A percentile compares a stretch with the other conserved stretches of the same genome.
phyloP scores from a whole-genome alignment of 2,888 invertebrate genomes.

The Epinotia nisella region DNA sequence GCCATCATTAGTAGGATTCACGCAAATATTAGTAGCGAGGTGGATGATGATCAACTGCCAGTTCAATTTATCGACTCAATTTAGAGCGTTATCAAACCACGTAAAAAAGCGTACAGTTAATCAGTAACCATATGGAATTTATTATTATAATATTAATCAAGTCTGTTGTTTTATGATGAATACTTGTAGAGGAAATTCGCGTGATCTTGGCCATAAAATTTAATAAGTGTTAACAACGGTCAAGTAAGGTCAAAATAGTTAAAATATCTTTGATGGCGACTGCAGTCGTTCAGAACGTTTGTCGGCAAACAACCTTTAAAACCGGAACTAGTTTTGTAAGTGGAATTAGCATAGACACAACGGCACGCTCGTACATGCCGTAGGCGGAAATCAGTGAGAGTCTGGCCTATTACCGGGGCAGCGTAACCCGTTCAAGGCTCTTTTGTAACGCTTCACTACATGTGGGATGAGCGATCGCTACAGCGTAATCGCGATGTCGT shows the following conservation, averaged over 20 bases:
- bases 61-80: not conserved
- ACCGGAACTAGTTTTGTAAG: constrained; percentile 61
- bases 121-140: not conserved
- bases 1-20: too few species aligned
- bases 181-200: not conserved
- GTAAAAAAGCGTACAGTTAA: not conserved
- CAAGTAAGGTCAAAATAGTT: constrained; percentile 21
- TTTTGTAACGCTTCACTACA: constrained; percentile 58
- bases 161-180: not conserved
- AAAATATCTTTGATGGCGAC: constrained; percentile 33
- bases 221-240: not conserved
- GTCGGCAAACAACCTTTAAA: constrained; percentile 60
- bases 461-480: constrained; percentile 59
- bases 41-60: constrained; percentile 1
- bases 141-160: not conserved
- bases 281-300: constrained; percentile 47
- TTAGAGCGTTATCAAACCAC: constrained; percentile 5
- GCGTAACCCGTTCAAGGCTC: constrained; percentile 64
- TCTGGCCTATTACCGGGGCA: constrained; percentile 56
- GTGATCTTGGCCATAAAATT: not conserved
- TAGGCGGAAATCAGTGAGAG: constrained; percentile 68
- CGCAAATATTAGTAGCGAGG: not conserved
- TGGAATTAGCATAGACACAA: constrained; percentile 67
- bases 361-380: constrained; percentile 55
- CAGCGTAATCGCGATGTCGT: constrained; percentile 50